Evolutionary conservation across 2,797 vertebrate genomes (phyloP).

Genomic region (Petrocephalus sullivani): DNA sequence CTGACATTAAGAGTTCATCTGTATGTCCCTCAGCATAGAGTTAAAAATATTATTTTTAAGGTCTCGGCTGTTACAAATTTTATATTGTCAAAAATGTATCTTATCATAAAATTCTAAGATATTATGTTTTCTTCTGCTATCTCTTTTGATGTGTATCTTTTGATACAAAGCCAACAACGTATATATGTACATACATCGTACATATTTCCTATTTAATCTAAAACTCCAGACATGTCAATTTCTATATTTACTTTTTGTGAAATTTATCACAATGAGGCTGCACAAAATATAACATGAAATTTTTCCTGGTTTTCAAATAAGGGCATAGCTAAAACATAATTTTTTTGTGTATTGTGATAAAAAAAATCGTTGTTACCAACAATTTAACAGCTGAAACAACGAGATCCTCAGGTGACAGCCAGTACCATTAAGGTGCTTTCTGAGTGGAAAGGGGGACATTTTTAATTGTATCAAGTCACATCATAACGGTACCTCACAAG

Average conservation of each 20-base stretch:
- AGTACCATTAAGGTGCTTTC: neutral
- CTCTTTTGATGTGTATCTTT: neutral
- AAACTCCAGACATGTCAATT: neutral
- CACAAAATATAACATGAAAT: neutral
- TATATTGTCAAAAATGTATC: neutral
- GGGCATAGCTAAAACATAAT: neutral
- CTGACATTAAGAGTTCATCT: conserved; percentile 2
- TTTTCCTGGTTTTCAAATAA: neutral
- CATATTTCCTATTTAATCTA: neutral
- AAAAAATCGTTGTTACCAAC: neutral
- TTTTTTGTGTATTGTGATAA: neutral
- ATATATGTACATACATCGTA: neutral
- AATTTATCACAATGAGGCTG: neutral
- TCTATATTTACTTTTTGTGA: neutral
- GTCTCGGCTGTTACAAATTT: neutral
- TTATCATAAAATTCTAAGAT: neutral
- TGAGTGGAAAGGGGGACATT: neutral
- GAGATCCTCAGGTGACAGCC: neutral
- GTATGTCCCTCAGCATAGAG: neutral
- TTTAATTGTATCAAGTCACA: neutral
- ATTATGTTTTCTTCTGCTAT: neutral
- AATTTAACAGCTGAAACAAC: neutral
- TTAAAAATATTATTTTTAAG: neutral
- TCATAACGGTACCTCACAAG: neutral
- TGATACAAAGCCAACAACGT: neutral